phyloP scores from a whole-genome alignment of 2,888 invertebrate species.

The Pachliopta kotzebuea region DNA sequence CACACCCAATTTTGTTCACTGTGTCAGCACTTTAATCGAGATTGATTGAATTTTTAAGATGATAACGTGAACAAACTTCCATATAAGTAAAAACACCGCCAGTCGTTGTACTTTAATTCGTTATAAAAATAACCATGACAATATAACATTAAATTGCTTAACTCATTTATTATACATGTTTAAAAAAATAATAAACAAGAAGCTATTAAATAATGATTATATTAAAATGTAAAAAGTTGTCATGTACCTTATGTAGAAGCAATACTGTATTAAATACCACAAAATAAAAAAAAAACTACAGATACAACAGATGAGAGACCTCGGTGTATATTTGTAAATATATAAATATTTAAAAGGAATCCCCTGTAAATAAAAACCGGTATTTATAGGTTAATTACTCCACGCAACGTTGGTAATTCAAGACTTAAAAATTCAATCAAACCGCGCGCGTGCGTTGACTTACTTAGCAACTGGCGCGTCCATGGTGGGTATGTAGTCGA shows the following conservation, averaged over 20 bases:
- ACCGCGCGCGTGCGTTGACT: conserved; percentile 35
- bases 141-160: background rate
- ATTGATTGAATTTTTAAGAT: conserved; percentile 25
- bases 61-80: background rate
- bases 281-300: no score
- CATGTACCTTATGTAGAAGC: no score
- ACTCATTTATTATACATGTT: no score
- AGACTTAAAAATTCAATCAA: conserved; percentile 22
- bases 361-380: background rate
- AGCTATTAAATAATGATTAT: no score
- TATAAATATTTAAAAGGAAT: no score
- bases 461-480: conserved; percentile 76
- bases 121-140: background rate
- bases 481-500: conserved; percentile 96
- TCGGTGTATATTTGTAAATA: background rate
- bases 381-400: background rate
- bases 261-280: no score
- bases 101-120: background rate
- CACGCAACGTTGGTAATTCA: background rate
- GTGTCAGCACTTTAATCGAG: conserved; percentile 5
- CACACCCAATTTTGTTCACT: conserved; percentile 16
- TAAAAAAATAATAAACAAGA: no score
- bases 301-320: background rate
- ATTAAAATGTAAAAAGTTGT: no score
- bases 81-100: background rate